These are phyloP conservation scores for Meriones psammophilus DNA, from an alignment of 2,797 vertebrate genomes.

Conservation along the genomic window DNA sequence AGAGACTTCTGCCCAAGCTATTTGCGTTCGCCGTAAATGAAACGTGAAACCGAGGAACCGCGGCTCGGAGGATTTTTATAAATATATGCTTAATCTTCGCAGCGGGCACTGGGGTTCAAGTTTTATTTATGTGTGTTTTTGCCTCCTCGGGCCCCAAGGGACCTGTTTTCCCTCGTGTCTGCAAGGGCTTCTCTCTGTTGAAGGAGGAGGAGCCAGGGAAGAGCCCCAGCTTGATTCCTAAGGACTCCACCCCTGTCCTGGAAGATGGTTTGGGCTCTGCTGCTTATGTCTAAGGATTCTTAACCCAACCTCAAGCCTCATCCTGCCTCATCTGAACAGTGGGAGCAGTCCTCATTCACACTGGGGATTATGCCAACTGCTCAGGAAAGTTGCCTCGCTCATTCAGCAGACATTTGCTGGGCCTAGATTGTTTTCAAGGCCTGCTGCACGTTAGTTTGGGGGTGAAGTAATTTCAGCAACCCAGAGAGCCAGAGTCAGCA, in stretches of 20 bases:
- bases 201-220: background rate
- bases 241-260: background rate
- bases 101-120: conserved; percentile 74
- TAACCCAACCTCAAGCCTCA: background rate
- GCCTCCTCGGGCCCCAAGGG: conserved; percentile 71
- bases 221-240: background rate
- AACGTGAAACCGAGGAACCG: conserved; percentile 85
- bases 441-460: background rate
- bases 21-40: conserved; percentile 90
- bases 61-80: conserved; percentile 83
- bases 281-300: background rate
- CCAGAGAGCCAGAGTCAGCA: background rate
- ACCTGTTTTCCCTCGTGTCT: conserved; percentile 72
- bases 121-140: conserved; percentile 80
- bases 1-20: conserved; percentile 89
- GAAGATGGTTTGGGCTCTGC: background rate
- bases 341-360: background rate
- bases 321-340: conserved; percentile 24
- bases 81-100: conserved; percentile 77
- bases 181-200: conserved; percentile 46
- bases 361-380: background rate
- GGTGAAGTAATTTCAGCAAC: background rate
- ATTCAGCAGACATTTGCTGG: background rate
- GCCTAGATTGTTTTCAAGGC: background rate
- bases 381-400: background rate